Base-by-base conservation (phyloP, 2,888 invertebrate species). In the Sceliomorpha sp. region DNA sequence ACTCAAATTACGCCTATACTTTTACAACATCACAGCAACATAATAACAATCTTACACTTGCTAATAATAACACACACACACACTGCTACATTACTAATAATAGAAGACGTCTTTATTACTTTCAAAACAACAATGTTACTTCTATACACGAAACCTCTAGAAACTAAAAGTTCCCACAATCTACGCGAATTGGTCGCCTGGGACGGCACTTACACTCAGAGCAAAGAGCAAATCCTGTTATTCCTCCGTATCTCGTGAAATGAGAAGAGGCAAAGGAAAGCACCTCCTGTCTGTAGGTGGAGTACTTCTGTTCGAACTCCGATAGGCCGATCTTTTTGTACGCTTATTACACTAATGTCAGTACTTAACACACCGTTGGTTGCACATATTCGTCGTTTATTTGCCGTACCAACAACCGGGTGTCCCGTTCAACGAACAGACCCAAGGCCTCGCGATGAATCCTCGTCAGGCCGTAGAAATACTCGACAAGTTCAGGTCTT, bases 321-420 rank as follows among this genome's bases (percentile, higher is more conserved):
- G 73, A 76, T 78, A 78, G 77, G 66, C 73, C 67, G 73, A 73
- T 69, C 79, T 82, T 82, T 85, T 84, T 85, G 82, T 84, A 86
- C 84, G 83, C 84, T 86, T 86, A 85, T 87, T 86, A 84, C 82
- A 81, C 82, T 86, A 85, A 86, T 86, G 81, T 75, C 82, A 85
- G 86, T 86, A 83, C 83, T 86, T 87, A 85, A 81, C 84, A 85
- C 86, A 78, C 82, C 76, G 81, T 85, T 83, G 79, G 80, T 73
- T 74, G 75, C 75, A 74, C 78, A 77, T 79, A 80, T 78, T 80
- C 78, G 76, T 74, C 74, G 74, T 77, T 82, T 79, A 79, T 82
- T 81, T 79, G 76, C 77, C 66, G 63, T 76, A 71, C 56, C 74
- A 79, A 78, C 79, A 80, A 81, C 75, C 79, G 80, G 74, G 77